Evolutionary conservation across 2,888 invertebrate species (phyloP).

Genomic region (Holacanthella duospinosa): DNA sequence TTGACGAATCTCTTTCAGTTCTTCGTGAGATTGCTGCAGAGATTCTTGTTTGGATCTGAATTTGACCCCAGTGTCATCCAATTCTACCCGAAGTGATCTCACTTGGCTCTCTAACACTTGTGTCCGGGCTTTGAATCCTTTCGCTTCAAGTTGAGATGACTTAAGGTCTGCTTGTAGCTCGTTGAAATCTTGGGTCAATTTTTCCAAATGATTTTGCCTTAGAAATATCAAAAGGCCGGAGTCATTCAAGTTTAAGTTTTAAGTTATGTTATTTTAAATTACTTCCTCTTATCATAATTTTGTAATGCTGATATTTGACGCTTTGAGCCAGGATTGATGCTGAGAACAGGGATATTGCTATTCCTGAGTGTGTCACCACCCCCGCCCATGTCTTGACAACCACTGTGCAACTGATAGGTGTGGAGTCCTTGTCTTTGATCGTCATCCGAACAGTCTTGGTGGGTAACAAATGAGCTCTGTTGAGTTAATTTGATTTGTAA

Average conservation of each 20-base stretch:
- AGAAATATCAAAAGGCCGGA: not conserved
- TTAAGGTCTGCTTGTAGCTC: slow-evolving; percentile 47
- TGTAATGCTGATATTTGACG: slow-evolving; percentile 12
- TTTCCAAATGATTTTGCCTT: slow-evolving; percentile 49
- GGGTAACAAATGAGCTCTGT: not conserved
- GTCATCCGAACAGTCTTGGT: not conserved
- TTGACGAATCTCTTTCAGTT: slow-evolving; percentile 17
- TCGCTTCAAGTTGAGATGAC: slow-evolving; percentile 42
- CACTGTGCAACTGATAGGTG: not conserved
- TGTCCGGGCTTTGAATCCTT: slow-evolving; percentile 50
- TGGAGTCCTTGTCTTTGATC: not conserved
- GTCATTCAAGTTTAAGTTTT: not conserved
- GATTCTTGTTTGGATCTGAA: slow-evolving; percentile 52
- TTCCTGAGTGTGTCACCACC: not conserved
- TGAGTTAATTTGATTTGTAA: slow-evolving; percentile 50
- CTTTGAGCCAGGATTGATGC: slow-evolving; percentile 1
- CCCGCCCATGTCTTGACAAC: not conserved
- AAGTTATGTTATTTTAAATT: not conserved
- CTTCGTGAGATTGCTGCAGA: slow-evolving; percentile 8
- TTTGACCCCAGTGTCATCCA: slow-evolving; percentile 53
- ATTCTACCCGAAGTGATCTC: slow-evolving; percentile 49
- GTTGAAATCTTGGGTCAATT: slow-evolving; percentile 51
- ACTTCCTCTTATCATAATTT: slow-evolving; percentile 17
- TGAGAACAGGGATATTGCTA: not conserved
- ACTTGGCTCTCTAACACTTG: slow-evolving; percentile 58